Percentiles rank a stretch among this genome's conserved stretches.
phyloP scores from a whole-genome alignment of 2,888 invertebrate species.

The Cylloceria caligata region DNA sequence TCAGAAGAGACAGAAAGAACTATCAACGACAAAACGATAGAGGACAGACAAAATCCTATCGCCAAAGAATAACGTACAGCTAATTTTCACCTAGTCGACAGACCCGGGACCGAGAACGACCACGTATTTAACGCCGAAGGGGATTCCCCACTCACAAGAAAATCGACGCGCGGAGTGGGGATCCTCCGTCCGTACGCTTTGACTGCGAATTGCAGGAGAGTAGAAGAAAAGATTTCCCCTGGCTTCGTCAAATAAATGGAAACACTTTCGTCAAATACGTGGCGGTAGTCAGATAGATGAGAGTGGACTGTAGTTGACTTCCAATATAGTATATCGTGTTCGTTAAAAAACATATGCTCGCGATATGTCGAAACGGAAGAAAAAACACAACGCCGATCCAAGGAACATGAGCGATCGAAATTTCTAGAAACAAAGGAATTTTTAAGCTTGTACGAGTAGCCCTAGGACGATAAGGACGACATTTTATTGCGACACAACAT shows the following conservation, averaged over 20 bases:
- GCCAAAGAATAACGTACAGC: neutral
- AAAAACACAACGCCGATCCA: too few species aligned
- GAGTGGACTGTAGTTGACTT: too few species aligned
- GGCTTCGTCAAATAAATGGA: too few species aligned
- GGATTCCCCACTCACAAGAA: neutral
- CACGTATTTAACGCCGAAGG: neutral
- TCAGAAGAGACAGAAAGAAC: slow-evolving; percentile 8
- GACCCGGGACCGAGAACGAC: neutral
- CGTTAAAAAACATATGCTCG: too few species aligned
- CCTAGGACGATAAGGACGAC: neutral
- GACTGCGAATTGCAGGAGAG: neutral
- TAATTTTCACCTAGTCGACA: neutral
- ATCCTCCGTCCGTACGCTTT: neutral
- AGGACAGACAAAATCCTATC: neutral
- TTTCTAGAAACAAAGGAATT: too few species aligned
- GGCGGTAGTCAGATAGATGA: neutral
- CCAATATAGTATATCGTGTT: too few species aligned
- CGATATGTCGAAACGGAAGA: too few species aligned
- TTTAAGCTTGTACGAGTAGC: too few species aligned
- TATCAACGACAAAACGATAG: neutral
- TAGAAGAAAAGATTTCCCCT: too few species aligned
- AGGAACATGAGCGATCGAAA: too few species aligned
- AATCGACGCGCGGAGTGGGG: neutral
- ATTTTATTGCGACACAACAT: neutral
- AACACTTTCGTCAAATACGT: too few species aligned